Base-by-base conservation (phyloP, 30 jellyfish, hydroid and myxozoan genomes). In the Mastigias papua region DNA sequence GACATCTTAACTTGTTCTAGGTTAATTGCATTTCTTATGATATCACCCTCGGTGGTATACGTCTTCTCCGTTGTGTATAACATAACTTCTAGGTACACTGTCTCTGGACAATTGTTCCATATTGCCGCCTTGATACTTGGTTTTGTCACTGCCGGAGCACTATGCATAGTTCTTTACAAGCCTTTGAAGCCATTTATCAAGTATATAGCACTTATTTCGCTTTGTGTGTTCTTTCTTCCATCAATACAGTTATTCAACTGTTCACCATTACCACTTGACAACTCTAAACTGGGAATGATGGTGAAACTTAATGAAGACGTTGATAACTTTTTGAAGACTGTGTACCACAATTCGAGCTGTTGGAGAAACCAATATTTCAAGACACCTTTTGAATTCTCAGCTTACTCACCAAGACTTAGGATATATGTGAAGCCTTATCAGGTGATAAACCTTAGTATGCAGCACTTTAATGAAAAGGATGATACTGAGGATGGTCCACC, bases 231-330 rank as follows among this genome's bases (percentile, higher is more conserved):
- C 17, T 63, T 76, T 58, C 29, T 87, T n/a, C 96, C 96, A 49
- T 62, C 90, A 27, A 68, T 61, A 1, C 96, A 87, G 34, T 90
- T 87, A 9, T 87, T 46, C 82, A 76, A 35, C 70, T 87, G 96
- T 81, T 87, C 96, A 27, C 96, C 96, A 9, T 19, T 87, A 26
- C 82, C 81, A 29, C 54, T 87, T 73, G 50, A 75, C 34, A 87
- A 87, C 58, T 60, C 86, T 1, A 82, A 87, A 23, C 65, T 87
- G 15, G 96, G 96, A n/a, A 87, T 61, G 34, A 6, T 65, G 81
- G 37, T 75, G 63, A 57, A 63, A 23, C 80, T 87, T 27, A 65
- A 65, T 6, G 89, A 77, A 66, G 86, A 58, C 5, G 57, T 69
- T 6, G 82, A 69, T 63, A 35, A 31, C 6, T 68, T 87, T 29